Conservation (phyloP, 2,113 vertebrate genomes). For the Platysteira castanea region DNA sequence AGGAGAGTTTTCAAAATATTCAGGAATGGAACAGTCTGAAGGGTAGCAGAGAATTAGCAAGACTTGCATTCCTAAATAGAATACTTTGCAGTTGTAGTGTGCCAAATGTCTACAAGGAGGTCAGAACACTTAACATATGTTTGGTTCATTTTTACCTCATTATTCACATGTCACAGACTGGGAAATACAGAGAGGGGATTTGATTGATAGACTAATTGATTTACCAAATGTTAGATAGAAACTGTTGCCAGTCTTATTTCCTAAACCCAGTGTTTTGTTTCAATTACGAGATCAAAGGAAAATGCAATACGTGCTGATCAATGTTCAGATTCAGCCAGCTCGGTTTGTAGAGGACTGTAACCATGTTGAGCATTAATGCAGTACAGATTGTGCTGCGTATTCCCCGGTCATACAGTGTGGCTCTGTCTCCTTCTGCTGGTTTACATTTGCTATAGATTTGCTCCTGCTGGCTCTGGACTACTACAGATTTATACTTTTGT, state of each 20-base stretch:
- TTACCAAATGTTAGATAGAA: neutral
- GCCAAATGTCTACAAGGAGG: neutral
- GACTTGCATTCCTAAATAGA: neutral
- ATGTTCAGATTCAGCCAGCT: neutral
- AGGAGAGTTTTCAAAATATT: neutral
- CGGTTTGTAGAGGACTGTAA: neutral
- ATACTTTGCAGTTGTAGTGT: neutral
- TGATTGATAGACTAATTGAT: neutral
- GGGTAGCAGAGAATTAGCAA: neutral
- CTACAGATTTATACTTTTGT: neutral
- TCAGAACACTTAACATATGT: neutral
- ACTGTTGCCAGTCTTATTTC: neutral
- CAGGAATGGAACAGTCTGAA: neutral
- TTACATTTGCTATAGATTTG: neutral
- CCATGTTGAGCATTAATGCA: neutral
- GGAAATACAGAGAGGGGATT: neutral
- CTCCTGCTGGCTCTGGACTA: neutral
- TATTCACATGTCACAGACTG: neutral
- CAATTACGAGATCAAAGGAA: slow-evolving; percentile 12
- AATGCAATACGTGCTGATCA: neutral
- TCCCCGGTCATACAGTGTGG: neutral
- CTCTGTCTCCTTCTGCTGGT: slow-evolving; percentile 38
- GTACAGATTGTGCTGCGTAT: neutral
- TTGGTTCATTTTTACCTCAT: neutral
- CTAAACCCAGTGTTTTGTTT: slow-evolving; percentile 5